Percentiles rank a stretch among this genome's conserved stretches.
Evolutionary conservation across 2,888 invertebrate genomes (phyloP).

Genomic region (Aphodius sticticus): DNA sequence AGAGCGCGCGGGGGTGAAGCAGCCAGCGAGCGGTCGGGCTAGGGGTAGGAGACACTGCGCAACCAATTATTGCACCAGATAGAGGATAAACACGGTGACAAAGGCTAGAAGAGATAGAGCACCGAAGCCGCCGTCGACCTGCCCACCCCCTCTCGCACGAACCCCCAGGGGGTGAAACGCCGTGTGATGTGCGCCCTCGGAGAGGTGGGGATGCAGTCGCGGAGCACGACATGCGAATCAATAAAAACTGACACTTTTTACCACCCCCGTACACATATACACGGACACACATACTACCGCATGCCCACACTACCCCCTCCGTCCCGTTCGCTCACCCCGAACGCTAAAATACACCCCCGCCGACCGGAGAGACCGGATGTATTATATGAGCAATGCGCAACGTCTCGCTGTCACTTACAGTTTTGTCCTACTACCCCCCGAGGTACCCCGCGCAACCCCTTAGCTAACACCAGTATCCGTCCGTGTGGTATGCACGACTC

Average conservation of each 20-base stretch:
- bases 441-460: neutral
- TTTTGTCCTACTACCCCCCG: conserved; percentile 17
- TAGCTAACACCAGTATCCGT: neutral
- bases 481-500: neutral
- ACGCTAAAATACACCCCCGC: neutral
- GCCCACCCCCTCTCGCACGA: neutral
- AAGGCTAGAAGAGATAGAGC: conserved; percentile 44
- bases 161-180: neutral
- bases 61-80: conserved; percentile 57
- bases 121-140: conserved; percentile 18
- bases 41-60: conserved; percentile 47
- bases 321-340: conserved; percentile 13
- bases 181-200: conserved; percentile 30
- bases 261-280: conserved; percentile 28
- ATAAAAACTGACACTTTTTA: conserved; percentile 58
- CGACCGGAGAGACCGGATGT: conserved; percentile 10
- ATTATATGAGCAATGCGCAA: conserved; percentile 26
- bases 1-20: neutral
- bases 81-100: conserved; percentile 56
- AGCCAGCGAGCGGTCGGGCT: neutral
- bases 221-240: conserved; percentile 53
- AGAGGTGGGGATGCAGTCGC: conserved; percentile 38
- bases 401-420: conserved; percentile 25
- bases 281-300: neutral
- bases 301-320: conserved; percentile 19